A percentile compares a stretch with the other conserved stretches of the same genome.
Conservation (phyloP, 2,113 vertebrate species). For the Empidonax traillii region DNA sequence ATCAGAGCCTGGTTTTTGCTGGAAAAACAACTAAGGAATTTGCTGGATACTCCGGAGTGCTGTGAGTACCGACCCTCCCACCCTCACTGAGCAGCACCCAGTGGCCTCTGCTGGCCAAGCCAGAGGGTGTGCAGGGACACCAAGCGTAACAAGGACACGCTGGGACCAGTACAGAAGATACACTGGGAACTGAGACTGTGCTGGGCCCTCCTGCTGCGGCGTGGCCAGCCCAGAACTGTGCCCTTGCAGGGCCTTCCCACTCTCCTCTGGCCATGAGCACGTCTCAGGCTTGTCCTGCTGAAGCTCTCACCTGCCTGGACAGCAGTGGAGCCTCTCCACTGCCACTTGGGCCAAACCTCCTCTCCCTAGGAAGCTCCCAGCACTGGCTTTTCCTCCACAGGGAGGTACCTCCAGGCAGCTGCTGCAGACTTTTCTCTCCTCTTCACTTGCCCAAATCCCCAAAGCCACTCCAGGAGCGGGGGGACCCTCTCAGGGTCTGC, state of each 20-base stretch:
- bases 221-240: fast-evolving
- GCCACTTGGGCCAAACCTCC: not conserved
- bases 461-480: fast-evolving
- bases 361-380: not conserved
- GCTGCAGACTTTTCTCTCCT: not conserved
- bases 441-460: fast-evolving
- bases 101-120: not conserved
- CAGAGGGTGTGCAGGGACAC: not conserved
- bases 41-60: fast-evolving
- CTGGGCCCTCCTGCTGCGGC: not conserved
- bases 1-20: not conserved
- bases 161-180: not conserved
- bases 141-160: fast-evolving
- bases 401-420: not conserved
- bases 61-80: fast-evolving
- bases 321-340: fast-evolving
- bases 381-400: fast-evolving
- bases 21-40: not conserved
- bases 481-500: not conserved
- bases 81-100: not conserved
- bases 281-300: not conserved
- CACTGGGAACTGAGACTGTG: not conserved
- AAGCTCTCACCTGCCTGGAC: not conserved
- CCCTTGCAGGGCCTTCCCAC: not conserved
- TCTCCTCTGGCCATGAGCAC: fast-evolving